Percentiles rank a stretch among this genome's conserved stretches.
These are phyloP conservation scores for Cebus imitator DNA, from an alignment of 2,113 vertebrate genomes.

Conservation along the genomic window DNA sequence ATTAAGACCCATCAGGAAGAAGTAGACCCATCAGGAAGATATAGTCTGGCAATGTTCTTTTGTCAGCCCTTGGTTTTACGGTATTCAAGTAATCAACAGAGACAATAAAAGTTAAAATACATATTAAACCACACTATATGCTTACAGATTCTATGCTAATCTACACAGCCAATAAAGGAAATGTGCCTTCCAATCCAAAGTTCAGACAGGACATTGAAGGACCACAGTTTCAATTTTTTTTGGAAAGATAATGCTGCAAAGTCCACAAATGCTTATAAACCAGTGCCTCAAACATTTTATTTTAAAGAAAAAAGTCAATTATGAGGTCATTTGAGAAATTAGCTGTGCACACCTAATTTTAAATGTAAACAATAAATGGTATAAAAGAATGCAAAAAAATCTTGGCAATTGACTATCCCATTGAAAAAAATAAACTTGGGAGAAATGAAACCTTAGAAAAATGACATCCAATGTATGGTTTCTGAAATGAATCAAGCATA, in stretches of 20 bases:
- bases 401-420: background rate
- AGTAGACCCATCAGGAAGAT: background rate
- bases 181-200: background rate
- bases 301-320: background rate
- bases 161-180: background rate
- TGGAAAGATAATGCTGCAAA: background rate
- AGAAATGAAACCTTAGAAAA: constrained; percentile 49
- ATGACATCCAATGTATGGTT: constrained; percentile 8
- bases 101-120: background rate
- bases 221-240: background rate
- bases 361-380: constrained; percentile 13
- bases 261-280: background rate
- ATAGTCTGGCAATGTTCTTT: background rate
- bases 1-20: background rate
- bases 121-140: background rate
- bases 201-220: background rate
- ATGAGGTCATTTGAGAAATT: constrained; percentile 24
- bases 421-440: background rate
- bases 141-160: background rate
- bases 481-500: constrained; percentile 24
- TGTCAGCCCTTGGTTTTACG: background rate
- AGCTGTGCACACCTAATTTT: background rate
- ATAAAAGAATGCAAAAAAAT: background rate
- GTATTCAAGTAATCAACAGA: background rate
- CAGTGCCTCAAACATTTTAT: background rate